Percentiles rank a stretch among this genome's conserved stretches.
phyloP scores from a whole-genome alignment of 2,113 vertebrate genomes.

The Serinus canaria region DNA sequence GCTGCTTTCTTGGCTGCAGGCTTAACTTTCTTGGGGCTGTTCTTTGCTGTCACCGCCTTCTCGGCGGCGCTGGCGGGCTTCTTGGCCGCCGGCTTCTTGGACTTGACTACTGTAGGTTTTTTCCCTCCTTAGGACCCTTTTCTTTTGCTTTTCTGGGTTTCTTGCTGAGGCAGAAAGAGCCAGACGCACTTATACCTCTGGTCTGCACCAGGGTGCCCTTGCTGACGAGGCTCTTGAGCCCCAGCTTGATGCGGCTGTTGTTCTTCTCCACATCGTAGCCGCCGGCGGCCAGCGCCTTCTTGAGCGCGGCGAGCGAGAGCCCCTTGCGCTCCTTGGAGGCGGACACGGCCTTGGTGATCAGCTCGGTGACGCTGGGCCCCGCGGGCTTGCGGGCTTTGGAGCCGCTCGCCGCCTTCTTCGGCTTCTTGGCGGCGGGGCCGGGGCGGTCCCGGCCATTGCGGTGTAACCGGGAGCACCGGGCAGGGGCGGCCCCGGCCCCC shows the following conservation, averaged over 20 bases:
- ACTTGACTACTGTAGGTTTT: accelerated
- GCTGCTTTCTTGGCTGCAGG: neutral
- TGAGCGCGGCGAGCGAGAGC: conserved; percentile 73
- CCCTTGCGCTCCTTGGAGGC: conserved; percentile 77
- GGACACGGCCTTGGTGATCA: conserved; percentile 77
- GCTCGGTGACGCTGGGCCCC: conserved; percentile 60
- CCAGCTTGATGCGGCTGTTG: conserved; percentile 74
- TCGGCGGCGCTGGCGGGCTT: neutral
- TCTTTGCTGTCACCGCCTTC: neutral
- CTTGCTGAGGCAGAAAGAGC: neutral
- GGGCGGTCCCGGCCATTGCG: neutral
- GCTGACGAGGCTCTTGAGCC: conserved; percentile 64
- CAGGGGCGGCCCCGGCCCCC: accelerated
- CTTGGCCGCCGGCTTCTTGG: neutral
- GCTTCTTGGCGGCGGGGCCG: neutral
- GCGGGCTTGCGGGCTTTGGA: neutral
- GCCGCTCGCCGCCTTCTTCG: neutral
- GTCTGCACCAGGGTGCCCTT: conserved; percentile 73
- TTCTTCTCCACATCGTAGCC: conserved; percentile 85
- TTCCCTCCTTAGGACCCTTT: accelerated
- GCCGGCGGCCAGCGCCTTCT: conserved; percentile 74
- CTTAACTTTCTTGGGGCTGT: neutral
- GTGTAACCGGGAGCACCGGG: accelerated
- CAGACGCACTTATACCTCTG: neutral
- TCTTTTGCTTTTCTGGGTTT: neutral